phyloP scores from a whole-genome alignment of 1,140 invertebrate genomes.

The Platorchestia sp. region DNA sequence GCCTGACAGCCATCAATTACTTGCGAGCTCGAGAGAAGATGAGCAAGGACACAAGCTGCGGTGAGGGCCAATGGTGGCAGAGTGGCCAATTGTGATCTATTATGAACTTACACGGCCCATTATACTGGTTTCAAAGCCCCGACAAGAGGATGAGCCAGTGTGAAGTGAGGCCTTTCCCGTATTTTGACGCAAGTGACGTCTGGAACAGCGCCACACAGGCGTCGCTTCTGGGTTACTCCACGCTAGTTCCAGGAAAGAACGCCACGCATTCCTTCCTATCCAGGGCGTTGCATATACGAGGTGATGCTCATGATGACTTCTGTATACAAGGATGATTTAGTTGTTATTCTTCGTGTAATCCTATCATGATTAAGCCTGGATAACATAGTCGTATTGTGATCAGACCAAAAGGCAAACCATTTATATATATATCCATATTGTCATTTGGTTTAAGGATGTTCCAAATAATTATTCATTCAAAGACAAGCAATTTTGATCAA shows the following conservation, averaged over 20 bases:
- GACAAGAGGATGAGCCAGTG: slow-evolving; percentile 36
- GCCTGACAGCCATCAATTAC: slow-evolving; percentile 1
- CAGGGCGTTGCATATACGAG: not conserved
- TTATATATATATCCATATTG: too few species aligned
- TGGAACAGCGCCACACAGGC: not conserved
- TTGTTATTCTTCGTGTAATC: too few species aligned
- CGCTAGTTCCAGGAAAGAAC: not conserved
- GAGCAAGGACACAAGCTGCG: slow-evolving; percentile 4
- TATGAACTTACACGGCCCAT: slow-evolving; percentile 55
- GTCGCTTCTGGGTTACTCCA: not conserved
- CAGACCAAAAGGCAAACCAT: too few species aligned
- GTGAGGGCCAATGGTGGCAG: not conserved
- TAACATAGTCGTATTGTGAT: too few species aligned
- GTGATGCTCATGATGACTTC: not conserved
- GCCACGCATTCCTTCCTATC: not conserved
- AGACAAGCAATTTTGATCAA: too few species aligned
- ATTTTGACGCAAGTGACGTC: slow-evolving; percentile 36
- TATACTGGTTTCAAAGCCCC: slow-evolving; percentile 27
- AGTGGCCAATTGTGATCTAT: slow-evolving; percentile 42
- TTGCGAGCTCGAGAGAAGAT: not conserved
- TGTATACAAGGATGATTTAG: too few species aligned
- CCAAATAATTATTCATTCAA: too few species aligned
- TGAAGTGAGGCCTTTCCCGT: slow-evolving; percentile 22
- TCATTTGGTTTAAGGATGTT: too few species aligned
- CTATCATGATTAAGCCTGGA: too few species aligned